Evolutionary conservation across 2,113 vertebrate species (phyloP).

Genomic region (Athene noctua): DNA sequence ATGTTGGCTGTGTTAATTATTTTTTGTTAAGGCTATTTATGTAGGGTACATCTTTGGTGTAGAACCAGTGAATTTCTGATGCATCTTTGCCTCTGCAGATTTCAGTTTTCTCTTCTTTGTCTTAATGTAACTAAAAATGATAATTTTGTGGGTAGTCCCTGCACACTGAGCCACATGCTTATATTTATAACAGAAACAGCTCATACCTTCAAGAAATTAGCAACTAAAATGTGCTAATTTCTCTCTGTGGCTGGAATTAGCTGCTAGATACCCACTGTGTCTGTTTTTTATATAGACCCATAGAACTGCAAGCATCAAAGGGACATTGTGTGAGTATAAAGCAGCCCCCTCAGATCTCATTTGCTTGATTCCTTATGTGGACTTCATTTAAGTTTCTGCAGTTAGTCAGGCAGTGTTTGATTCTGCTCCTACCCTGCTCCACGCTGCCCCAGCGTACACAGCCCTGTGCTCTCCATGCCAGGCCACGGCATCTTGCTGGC

Average conservation of each 20-base stretch:
- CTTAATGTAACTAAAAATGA: constrained; percentile 14
- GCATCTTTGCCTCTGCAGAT: neutral
- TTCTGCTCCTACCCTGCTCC: neutral
- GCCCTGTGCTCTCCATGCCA: neutral
- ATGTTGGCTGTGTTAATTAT: neutral
- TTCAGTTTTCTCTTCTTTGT: neutral
- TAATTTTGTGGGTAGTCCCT: neutral
- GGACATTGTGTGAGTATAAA: neutral
- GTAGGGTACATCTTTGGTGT: neutral
- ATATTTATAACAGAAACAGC: neutral
- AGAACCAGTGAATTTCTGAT: neutral
- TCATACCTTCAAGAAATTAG: constrained; percentile 15
- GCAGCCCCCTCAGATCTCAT: neutral
- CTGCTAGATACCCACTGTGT: neutral
- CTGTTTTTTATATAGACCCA: neutral
- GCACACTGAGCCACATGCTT: neutral
- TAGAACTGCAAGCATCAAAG: neutral
- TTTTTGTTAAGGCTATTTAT: neutral
- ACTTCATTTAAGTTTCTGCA: neutral
- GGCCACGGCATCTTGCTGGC: neutral
- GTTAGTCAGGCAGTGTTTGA: fast-evolving
- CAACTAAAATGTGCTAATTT: neutral
- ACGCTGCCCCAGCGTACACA: fast-evolving
- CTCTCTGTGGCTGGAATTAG: neutral
- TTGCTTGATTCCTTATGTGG: neutral